A percentile compares a stretch with the other conserved stretches of the same genome.
These are phyloP conservation scores for Tyrannus savana DNA, from an alignment of 2,113 vertebrate species.

Conservation along the genomic window DNA sequence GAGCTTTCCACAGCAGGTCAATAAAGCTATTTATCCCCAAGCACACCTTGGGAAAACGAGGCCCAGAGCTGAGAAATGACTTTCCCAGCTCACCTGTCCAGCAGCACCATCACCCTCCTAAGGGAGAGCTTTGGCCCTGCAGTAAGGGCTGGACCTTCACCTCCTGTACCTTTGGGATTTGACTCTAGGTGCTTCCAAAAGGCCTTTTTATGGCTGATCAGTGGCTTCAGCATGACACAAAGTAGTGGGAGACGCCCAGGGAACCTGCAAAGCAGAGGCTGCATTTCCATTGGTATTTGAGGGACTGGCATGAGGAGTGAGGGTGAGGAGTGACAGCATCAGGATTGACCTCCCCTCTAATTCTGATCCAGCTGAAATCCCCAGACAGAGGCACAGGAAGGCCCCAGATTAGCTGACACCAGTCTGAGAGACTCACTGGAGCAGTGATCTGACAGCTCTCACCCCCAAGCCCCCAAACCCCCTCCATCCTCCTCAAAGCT, in stretches of 20 bases:
- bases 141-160: not conserved
- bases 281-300: not conserved
- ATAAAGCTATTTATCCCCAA: not conserved
- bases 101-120: not conserved
- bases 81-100: not conserved
- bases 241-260: rapidly evolving
- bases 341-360: rapidly evolving
- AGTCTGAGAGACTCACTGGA: not conserved
- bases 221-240: not conserved
- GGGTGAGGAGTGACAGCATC: not conserved
- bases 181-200: not conserved
- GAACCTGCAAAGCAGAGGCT: not conserved
- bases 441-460: not conserved
- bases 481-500: not conserved
- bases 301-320: not conserved
- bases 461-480: not conserved
- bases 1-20: not conserved
- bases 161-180: not conserved
- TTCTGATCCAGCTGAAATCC: not conserved
- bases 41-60: not conserved
- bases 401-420: not conserved
- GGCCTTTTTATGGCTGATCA: not conserved
- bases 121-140: not conserved
- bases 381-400: rapidly evolving
- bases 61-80: not conserved